Base-by-base conservation (phyloP, 2,797 vertebrate genomes). In the Lerista edwardsae region DNA sequence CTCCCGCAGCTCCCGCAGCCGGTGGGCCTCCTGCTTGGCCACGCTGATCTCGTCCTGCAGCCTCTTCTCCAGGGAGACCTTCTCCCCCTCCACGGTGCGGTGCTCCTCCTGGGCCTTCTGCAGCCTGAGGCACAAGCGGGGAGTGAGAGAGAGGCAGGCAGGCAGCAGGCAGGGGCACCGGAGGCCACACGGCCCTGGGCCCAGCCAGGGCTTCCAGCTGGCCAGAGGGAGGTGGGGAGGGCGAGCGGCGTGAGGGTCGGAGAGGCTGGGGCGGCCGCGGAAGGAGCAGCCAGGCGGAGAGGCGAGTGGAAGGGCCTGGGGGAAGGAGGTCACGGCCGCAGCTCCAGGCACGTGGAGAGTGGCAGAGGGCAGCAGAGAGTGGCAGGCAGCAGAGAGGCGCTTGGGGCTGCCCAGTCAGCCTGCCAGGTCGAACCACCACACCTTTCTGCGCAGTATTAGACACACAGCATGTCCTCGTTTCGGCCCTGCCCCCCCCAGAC, bases 21-120 rank as follows among this genome's bases (percentile, higher is more conserved):
- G 91, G 34, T 99, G 98, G 0, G 98, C 98, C 93, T 99, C 98
- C 94, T 99, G 98, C 94, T 99, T 99, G 90, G 99, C 98, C 0
- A 97, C 86, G 77, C 97, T 97, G 94, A 99, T 99, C 96, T 99
- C 99, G 1, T 99, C 97, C n/a, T 98, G 97, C 82, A 99, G 96
- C 87, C 99, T 98, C 96, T 99, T 98, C 96, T 99, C 99, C 94
- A 99, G 96, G 87, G 97, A 98, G 36, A 99, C 98, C 95, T 99
- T 99, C 90, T 99, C 98, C 89, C 99, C 98, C 93, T 99, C 98
- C 64, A 99, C 98, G 0, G 98, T 97, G 51, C 98, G 98, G 75
- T 99, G 98, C 89, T 99, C 98, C 93, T 99, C 99, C 94, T 99
- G 99, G 0, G 99, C 99, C 59, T 99, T 99, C 95, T 99, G 98